phyloP scores from a whole-genome alignment of 2,888 invertebrate species.

The Arctia plantaginis region DNA sequence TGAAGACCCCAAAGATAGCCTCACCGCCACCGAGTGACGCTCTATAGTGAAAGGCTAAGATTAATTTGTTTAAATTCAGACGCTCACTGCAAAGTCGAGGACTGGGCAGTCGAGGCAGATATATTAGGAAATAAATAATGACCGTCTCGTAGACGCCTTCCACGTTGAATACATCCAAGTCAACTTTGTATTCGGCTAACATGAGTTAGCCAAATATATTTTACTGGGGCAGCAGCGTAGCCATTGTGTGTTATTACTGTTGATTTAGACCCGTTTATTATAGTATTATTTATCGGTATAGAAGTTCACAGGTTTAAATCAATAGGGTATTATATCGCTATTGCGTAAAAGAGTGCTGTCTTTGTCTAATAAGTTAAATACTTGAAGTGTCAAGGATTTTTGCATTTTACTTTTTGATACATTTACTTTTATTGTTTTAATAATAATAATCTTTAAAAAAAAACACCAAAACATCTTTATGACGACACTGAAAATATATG shows the following conservation, averaged over 20 bases:
- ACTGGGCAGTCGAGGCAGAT: not conserved
- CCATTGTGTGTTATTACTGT: not conserved
- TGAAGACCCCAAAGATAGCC: not conserved
- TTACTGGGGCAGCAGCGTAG: not conserved
- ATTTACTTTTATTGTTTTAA: not conserved
- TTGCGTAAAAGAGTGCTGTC: not conserved
- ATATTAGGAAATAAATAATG: too few relatives aligned
- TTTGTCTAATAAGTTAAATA: conserved; percentile 5
- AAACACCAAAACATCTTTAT: not conserved
- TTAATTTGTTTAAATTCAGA: conserved; percentile 10
- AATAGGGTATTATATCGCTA: not conserved
- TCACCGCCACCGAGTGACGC: not conserved
- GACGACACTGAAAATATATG: not conserved
- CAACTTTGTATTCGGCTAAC: not conserved
- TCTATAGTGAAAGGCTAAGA: conserved; percentile 10
- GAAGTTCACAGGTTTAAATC: not conserved
- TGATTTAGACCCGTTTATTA: not conserved
- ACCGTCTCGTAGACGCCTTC: not conserved
- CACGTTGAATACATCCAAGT: not conserved
- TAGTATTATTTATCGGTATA: not conserved
- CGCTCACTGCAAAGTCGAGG: conserved; percentile 13
- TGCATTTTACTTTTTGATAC: not conserved
- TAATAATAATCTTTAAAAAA: not conserved
- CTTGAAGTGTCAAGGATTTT: not conserved
- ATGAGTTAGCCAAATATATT: not conserved